These are phyloP conservation scores for Atherinomorus stipes DNA, from an alignment of 2,113 vertebrate genomes.

Conservation along the genomic window DNA sequence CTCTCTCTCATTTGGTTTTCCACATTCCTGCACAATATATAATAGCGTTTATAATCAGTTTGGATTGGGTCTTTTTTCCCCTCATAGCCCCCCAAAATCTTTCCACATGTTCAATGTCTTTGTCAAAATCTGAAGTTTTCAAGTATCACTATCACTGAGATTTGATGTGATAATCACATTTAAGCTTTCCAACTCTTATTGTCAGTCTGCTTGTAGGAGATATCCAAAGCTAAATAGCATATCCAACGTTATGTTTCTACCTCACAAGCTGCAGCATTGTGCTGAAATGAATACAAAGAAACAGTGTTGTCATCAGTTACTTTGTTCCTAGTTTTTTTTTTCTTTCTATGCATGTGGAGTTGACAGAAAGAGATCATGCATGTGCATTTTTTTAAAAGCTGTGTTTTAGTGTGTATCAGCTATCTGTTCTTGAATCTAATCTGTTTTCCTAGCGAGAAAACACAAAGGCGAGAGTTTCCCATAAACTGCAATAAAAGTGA, in stretches of 20 bases:
- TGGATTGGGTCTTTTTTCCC: constrained; percentile 5
- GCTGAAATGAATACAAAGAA: constrained; percentile 30
- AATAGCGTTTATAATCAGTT: constrained; percentile 4
- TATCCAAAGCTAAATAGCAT: constrained; percentile 26
- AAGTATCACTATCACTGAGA: constrained; percentile 11
- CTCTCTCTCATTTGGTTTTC: constrained; percentile 18
- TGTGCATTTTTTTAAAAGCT: neutral
- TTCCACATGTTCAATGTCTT: constrained; percentile 7
- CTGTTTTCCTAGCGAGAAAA: constrained; percentile 33
- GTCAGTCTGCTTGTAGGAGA: neutral
- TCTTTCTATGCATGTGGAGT: neutral
- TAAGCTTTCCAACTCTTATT: constrained; percentile 14
- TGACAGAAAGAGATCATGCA: constrained; percentile 9
- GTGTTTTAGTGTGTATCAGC: constrained; percentile 14
- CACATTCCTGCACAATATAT: constrained; percentile 10
- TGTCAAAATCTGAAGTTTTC: constrained; percentile 1
- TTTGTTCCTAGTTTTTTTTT: constrained; percentile 32
- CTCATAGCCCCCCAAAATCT: neutral
- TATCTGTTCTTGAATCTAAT: constrained; percentile 51
- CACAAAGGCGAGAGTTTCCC: constrained; percentile 49
- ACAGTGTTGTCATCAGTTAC: constrained; percentile 50
- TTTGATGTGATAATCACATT: constrained; percentile 20
- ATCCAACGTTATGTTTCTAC: constrained; percentile 12
- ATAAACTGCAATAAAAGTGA: constrained; percentile 70
- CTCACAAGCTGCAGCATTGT: constrained; percentile 10